Percentiles rank a stretch among this genome's conserved stretches.
Evolutionary conservation across 2,113 vertebrate species (phyloP).

Genomic region (Corydoras sp.): DNA sequence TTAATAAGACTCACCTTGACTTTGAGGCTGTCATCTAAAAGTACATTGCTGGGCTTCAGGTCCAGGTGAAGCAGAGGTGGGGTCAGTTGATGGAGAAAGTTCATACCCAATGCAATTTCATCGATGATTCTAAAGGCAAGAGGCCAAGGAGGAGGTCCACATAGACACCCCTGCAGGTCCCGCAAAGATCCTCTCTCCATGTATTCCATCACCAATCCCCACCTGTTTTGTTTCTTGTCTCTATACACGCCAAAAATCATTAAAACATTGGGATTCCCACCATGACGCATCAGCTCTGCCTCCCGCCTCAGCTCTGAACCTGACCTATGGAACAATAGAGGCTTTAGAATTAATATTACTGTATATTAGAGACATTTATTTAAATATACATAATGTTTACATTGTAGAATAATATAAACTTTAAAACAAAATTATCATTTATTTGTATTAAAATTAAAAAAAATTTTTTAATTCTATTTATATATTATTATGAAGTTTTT

Average conservation of each 20-base stretch:
- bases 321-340: neutral
- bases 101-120: constrained; percentile 72
- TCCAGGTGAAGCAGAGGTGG: constrained; percentile 65
- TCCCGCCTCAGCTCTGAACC: constrained; percentile 48
- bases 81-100: constrained; percentile 68
- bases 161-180: constrained; percentile 51
- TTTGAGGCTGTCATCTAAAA: constrained; percentile 58
- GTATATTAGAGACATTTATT: too few relatives aligned
- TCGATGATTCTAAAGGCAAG: constrained; percentile 63
- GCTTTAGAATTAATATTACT: too few relatives aligned
- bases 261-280: constrained; percentile 53
- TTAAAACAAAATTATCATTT: too few relatives aligned
- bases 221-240: accelerated
- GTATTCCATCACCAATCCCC: constrained; percentile 70
- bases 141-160: constrained; percentile 53
- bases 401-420: too few relatives aligned
- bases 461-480: too few relatives aligned
- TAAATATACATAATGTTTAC: too few relatives aligned
- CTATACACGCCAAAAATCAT: constrained; percentile 55
- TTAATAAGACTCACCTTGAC: constrained; percentile 55
- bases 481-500: too few relatives aligned
- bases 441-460: too few relatives aligned
- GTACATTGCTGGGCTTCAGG: constrained; percentile 71
- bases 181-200: constrained; percentile 73
- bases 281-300: constrained; percentile 54